These are phyloP conservation scores for Echeneis naucrates DNA, from an alignment of 2,797 vertebrate species.

Conservation along the genomic window DNA sequence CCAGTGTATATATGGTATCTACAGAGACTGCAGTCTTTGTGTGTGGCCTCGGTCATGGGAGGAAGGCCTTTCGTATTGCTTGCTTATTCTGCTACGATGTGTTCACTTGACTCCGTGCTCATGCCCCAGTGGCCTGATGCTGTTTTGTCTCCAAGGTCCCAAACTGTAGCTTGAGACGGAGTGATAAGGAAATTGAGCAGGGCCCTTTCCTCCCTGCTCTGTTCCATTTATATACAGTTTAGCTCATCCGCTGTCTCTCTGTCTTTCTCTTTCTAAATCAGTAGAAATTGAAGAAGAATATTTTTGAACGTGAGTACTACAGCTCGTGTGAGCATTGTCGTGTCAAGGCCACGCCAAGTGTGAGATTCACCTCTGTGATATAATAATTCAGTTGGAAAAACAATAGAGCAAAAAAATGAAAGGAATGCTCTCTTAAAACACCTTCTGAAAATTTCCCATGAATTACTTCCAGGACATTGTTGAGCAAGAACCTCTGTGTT, in stretches of 20 bases:
- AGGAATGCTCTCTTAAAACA: constrained; percentile 37
- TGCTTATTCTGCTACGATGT: constrained; percentile 68
- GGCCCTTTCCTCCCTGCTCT: constrained; percentile 33
- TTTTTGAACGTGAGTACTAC: not conserved
- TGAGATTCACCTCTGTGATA: constrained; percentile 37
- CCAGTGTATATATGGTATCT: constrained; percentile 37
- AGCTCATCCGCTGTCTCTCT: constrained; percentile 1
- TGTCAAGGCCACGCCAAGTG: constrained; percentile 9
- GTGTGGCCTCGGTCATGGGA: constrained; percentile 71
- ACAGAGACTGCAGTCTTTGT: constrained; percentile 37
- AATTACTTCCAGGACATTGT: constrained; percentile 37
- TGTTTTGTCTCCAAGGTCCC: constrained; percentile 69
- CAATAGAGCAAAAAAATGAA: constrained; percentile 17
- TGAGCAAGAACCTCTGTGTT: not conserved
- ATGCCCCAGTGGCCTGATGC: constrained; percentile 65
- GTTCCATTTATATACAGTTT: constrained; percentile 16
- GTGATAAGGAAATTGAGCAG: constrained; percentile 65
- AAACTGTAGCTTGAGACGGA: constrained; percentile 56
- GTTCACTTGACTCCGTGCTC: constrained; percentile 70
- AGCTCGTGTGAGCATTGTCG: not conserved
- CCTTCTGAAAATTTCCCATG: constrained; percentile 42
- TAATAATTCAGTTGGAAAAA: constrained; percentile 51
- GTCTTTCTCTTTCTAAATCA: constrained; percentile 7
- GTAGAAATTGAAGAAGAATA: constrained; percentile 15
- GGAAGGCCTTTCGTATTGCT: constrained; percentile 64